phyloP scores from a whole-genome alignment of 2,888 invertebrate genomes.

The Isoperla grammatica region DNA sequence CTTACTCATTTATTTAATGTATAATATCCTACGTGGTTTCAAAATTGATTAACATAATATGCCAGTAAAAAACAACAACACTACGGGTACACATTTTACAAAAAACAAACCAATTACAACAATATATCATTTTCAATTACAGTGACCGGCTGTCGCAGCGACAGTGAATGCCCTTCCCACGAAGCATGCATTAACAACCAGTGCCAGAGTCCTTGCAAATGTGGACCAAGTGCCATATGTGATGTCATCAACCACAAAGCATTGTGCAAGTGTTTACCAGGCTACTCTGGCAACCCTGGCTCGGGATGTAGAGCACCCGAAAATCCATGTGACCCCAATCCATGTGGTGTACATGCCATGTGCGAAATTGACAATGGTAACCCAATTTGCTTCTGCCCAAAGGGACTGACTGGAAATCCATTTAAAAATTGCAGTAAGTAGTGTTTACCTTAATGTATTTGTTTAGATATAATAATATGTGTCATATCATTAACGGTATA shows the following conservation, averaged over 20 bases:
- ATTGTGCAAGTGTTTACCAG: slow-evolving; percentile 74
- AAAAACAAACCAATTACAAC: background rate
- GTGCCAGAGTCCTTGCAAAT: slow-evolving; percentile 71
- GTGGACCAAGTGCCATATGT: slow-evolving; percentile 75
- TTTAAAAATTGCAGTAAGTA: slow-evolving; percentile 84
- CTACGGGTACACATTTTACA: background rate
- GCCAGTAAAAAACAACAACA: too few relatives aligned
- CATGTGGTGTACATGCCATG: slow-evolving; percentile 79
- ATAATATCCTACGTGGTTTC: too few relatives aligned
- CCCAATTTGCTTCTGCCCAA: slow-evolving; percentile 85
- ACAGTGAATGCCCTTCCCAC: slow-evolving; percentile 64
- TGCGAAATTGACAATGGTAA: slow-evolving; percentile 81
- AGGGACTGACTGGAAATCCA: slow-evolving; percentile 85
- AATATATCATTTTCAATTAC: slow-evolving; percentile 36
- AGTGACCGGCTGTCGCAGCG: slow-evolving; percentile 65
- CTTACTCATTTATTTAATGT: too few relatives aligned
- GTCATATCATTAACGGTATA: too few relatives aligned
- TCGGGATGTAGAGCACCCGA: slow-evolving; percentile 63
- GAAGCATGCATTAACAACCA: slow-evolving; percentile 73
- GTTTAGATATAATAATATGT: slow-evolving; percentile 1
- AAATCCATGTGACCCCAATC: slow-evolving; percentile 76
- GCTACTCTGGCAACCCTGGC: slow-evolving; percentile 73
- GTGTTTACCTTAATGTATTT: slow-evolving; percentile 31
- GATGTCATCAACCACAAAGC: slow-evolving; percentile 74
- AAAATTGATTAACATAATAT: too few relatives aligned